phyloP scores from a whole-genome alignment of 2,888 invertebrate genomes.

The Epirrhoe alternata region DNA sequence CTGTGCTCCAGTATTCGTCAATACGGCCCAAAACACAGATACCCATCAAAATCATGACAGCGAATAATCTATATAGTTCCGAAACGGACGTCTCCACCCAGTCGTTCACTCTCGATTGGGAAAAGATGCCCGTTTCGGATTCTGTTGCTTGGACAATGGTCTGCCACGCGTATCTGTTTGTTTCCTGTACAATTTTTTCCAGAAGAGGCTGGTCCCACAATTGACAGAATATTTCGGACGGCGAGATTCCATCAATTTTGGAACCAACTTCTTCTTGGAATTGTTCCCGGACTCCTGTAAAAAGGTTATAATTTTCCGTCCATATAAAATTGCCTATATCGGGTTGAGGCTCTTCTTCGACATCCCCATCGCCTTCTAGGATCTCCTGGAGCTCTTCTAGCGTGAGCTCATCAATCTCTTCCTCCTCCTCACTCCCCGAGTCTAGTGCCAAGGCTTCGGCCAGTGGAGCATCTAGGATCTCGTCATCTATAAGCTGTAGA shows the following conservation, averaged over 20 bases:
- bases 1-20: slow-evolving; percentile 35
- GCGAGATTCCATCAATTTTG: neutral
- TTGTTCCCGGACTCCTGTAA: slow-evolving; percentile 2
- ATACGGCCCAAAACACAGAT: slow-evolving; percentile 16
- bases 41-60: slow-evolving; percentile 33
- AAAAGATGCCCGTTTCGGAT: slow-evolving; percentile 18
- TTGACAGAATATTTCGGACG: neutral
- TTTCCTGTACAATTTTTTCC: slow-evolving; percentile 20
- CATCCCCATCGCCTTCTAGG: neutral
- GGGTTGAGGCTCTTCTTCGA: neutral
- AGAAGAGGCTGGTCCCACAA: slow-evolving; percentile 25
- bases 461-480: no score
- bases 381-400: neutral
- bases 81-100: slow-evolving; percentile 35
- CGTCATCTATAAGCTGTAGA: no score
- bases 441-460: neutral
- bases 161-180: slow-evolving; percentile 18
- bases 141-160: slow-evolving; percentile 4
- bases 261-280: neutral
- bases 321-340: slow-evolving; percentile 5
- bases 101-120: slow-evolving; percentile 26
- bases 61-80: slow-evolving; percentile 34
- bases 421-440: neutral
- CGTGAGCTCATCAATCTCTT: neutral
- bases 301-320: neutral